A percentile compares a stretch with the other conserved stretches of the same genome.
Conservation (phyloP, 2,113 vertebrate species). For the Corythoichthys intestinalis region DNA sequence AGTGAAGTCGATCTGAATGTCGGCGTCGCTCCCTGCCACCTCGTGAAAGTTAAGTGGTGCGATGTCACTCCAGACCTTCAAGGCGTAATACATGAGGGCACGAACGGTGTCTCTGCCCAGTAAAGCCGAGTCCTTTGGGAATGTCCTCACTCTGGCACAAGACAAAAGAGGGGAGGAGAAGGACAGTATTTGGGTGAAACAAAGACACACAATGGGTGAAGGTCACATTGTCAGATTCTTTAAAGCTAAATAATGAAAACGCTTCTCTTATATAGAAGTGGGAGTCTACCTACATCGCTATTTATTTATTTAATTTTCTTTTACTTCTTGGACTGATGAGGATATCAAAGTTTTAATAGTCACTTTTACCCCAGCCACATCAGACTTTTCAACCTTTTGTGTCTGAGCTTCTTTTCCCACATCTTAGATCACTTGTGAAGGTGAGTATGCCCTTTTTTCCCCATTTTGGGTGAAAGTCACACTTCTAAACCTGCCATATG, state of each 20-base stretch:
- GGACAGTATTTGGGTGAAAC: background rate
- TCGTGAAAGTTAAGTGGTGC: conserved; percentile 93
- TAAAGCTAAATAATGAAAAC: background rate
- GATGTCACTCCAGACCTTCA: conserved; percentile 97
- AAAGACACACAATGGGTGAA: background rate
- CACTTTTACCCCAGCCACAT: conserved; percentile 6
- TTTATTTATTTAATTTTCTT: background rate
- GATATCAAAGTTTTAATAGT: conserved; percentile 5
- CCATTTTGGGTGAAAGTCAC: conserved; percentile 31
- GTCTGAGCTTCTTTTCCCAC: conserved; percentile 14
- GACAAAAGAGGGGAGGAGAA: background rate
- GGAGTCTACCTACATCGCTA: background rate
- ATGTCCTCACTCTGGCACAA: conserved; percentile 82
- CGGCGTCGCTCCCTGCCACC: conserved; percentile 85
- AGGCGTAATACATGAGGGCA: conserved; percentile 91
- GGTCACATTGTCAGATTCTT: background rate
- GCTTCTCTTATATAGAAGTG: background rate
- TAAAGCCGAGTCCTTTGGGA: conserved; percentile 81
- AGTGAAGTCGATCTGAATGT: conserved; percentile 97
- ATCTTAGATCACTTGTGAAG: conserved; percentile 10
- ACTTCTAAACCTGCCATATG: conserved; percentile 34
- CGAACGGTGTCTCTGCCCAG: conserved; percentile 89
- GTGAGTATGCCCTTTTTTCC: conserved; percentile 7
- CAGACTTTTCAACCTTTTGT: conserved; percentile 28
- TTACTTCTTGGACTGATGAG: background rate